These are phyloP conservation scores for Odocoileus virginianus DNA, from an alignment of 2,113 vertebrate species.

Conservation along the genomic window DNA sequence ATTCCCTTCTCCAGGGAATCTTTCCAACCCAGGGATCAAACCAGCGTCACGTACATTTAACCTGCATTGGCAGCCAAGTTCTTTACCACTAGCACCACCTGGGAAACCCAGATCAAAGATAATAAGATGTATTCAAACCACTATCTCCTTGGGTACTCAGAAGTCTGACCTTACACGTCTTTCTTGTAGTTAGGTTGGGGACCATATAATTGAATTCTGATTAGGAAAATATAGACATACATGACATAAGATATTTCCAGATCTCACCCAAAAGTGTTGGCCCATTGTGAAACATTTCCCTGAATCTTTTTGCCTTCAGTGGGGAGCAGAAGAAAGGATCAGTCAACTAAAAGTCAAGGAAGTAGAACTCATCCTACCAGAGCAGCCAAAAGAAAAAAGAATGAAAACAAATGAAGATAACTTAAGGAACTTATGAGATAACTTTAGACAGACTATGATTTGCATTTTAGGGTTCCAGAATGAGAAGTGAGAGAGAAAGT, in stretches of 20 bases:
- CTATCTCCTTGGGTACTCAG: not conserved
- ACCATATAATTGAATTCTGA: not conserved
- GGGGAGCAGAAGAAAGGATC: not conserved
- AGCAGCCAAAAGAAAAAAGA: not conserved
- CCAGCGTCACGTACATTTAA: rapidly evolving
- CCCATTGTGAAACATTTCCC: rapidly evolving
- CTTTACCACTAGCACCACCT: not conserved
- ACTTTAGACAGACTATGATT: not conserved
- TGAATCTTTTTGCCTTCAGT: not conserved
- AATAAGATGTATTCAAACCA: not conserved
- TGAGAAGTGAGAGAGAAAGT: not conserved
- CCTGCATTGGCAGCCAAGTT: not conserved
- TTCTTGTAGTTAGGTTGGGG: not conserved
- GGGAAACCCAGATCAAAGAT: not conserved
- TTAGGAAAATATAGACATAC: not conserved
- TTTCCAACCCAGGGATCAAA: not conserved
- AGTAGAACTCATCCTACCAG: not conserved
- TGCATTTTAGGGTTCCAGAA: not conserved
- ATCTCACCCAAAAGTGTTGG: not conserved
- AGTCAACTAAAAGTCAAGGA: not conserved
- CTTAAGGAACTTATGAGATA: not conserved
- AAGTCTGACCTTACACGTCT: not conserved
- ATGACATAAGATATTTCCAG: not conserved
- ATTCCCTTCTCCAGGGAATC: not conserved
- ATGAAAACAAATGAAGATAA: not conserved